Base-by-base conservation (phyloP, 2,113 vertebrate species). In the Saimiri boliviensis region DNA sequence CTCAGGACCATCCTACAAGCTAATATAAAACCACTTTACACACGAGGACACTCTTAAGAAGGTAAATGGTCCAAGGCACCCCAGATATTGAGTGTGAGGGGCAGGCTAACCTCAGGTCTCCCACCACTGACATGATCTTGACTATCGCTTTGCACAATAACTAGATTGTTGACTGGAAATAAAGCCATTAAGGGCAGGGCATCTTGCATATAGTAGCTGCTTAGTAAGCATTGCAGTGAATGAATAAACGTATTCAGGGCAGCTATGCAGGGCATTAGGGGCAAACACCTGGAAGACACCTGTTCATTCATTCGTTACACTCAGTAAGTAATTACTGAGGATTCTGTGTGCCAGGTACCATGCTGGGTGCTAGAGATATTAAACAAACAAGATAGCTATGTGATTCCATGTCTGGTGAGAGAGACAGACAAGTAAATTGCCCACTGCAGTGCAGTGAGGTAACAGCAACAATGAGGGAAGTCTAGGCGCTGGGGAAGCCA, bases 101-200 rank as follows among this genome's bases (percentile, higher is more conserved):
- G 83, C 54, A 76, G 40, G 79, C 76, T 27, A 52, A 56, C 27
- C 86, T 49, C 42, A 54, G 66, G 27, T 49, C 86, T 4, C n/a
- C 79, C 40, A 77, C 71, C 68, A 25, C 1, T 3, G 40, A 54
- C 8, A 27, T 66, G 19, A 37, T 83, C 73, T 68, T 12, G 35
- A 73, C 27, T n/a, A 4, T 42, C 14, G 20, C 89, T 45, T 12
- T 37, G 68, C 56, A 63, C 49, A 73, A n/a, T 16, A 63, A 73
- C 32, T 32, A 63, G 71, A 76, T n/a, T 47, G n/a, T 80, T 70
- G 77, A 91, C 60, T 63, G 74, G 82, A 95, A 84, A 84, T 81
- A 85, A 95, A 93, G 76, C 49, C 74, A n/a, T 21, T 49, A 74
- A 83, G 56, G 82, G 70, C 71, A 84, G 70, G 19, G 45, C 12